Evolutionary conservation across 2,113 vertebrate species (phyloP).

Genomic region (Gila orcuttii): DNA sequence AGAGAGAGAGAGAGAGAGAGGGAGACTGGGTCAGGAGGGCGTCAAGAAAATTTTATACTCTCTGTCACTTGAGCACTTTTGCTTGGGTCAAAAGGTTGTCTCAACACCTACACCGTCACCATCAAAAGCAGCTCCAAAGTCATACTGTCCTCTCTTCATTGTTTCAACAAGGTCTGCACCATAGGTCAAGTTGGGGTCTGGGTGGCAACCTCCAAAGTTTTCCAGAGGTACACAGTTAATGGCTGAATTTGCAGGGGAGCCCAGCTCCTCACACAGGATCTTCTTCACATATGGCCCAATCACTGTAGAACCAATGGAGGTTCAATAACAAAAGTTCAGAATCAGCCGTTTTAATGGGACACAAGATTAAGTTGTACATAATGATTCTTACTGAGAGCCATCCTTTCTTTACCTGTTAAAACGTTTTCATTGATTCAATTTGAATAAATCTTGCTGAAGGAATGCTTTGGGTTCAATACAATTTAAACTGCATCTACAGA

Average conservation of each 20-base stretch:
- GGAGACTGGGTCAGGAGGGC: neutral
- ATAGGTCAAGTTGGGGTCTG: constrained; percentile 89
- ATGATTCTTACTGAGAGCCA: too few relatives aligned
- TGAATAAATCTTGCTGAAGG: neutral
- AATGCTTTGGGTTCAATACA: too few relatives aligned
- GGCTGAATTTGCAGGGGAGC: constrained; percentile 90
- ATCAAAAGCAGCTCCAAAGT: constrained; percentile 95
- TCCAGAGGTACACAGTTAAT: constrained; percentile 93
- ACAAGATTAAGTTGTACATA: too few relatives aligned
- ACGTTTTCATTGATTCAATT: neutral
- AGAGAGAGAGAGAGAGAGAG: neutral
- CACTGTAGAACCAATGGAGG: constrained; percentile 70
- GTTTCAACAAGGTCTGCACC: constrained; percentile 90
- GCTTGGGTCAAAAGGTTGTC: neutral
- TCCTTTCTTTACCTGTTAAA: neutral
- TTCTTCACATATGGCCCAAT: constrained; percentile 91
- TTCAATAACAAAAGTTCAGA: neutral
- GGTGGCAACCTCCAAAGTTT: constrained; percentile 91
- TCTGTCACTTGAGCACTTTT: neutral
- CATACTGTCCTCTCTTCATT: constrained; percentile 90
- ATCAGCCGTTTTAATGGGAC: too few relatives aligned
- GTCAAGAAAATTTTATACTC: neutral
- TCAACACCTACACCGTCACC: constrained; percentile 86
- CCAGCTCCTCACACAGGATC: constrained; percentile 94
- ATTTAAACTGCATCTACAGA: too few relatives aligned